A percentile compares a stretch with the other conserved stretches of the same genome.
These are phyloP conservation scores for Dipodomys ordii DNA, from an alignment of 2,113 vertebrate genomes.

Conservation along the genomic window DNA sequence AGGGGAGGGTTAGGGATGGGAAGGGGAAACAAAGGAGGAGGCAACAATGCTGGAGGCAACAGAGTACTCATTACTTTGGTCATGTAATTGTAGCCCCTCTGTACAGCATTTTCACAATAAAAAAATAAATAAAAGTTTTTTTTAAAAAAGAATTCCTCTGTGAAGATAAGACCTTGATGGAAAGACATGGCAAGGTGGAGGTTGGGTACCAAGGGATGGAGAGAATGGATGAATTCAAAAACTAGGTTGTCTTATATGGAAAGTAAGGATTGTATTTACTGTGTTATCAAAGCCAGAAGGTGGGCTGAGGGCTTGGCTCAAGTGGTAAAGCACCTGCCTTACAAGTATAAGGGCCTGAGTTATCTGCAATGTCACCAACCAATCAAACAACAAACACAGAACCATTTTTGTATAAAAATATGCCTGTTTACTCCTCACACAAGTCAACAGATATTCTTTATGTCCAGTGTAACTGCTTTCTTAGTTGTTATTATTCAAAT, in stretches of 20 bases:
- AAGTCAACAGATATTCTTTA: neutral
- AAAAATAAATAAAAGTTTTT: no score
- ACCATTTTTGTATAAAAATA: neutral
- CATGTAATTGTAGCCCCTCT: no score
- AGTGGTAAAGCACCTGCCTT: no score
- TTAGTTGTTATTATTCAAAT: conserved; percentile 45
- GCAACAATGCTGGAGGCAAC: no score
- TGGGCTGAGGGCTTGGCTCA: no score
- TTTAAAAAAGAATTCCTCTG: neutral
- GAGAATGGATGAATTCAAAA: conserved; percentile 4
- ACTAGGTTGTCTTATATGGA: neutral
- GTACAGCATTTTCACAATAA: no score
- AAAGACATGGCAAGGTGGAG: neutral
- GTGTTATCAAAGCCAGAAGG: neutral
- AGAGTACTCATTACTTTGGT: no score
- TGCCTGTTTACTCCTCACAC: neutral
- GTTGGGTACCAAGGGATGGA: neutral
- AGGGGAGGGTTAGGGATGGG: no score
- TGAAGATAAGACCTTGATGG: conserved; percentile 15
- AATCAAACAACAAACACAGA: neutral
- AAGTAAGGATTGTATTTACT: conserved; percentile 1
- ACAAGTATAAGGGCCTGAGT: no score
- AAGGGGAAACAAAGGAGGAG: no score
- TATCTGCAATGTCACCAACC: neutral
- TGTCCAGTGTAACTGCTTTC: neutral